Evolutionary conservation across 2,888 invertebrate genomes (phyloP).

Genomic region (Ischnura elegans): DNA sequence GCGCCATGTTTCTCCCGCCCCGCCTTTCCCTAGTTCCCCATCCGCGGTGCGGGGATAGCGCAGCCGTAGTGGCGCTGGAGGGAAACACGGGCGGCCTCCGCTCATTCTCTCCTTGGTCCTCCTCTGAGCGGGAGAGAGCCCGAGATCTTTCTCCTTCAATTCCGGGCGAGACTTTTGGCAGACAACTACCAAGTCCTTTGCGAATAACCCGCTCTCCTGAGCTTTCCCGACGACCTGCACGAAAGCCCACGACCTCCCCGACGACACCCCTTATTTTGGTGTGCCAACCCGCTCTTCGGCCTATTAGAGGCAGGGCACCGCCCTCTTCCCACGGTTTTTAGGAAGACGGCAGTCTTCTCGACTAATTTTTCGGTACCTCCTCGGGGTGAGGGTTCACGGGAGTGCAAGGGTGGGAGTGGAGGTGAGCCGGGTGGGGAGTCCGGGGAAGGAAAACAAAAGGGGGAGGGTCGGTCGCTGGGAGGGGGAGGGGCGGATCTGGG

Average conservation of each 20-base stretch:
- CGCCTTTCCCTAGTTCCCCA: background rate
- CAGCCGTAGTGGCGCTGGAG: background rate
- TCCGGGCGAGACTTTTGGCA: background rate
- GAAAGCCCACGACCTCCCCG: background rate
- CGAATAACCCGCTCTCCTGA: background rate
- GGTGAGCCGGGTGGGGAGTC: background rate
- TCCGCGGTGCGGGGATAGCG: background rate
- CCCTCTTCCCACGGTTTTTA: background rate
- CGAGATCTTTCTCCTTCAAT: background rate
- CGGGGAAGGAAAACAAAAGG: background rate
- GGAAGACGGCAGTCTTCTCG: background rate
- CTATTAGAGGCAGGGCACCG: background rate
- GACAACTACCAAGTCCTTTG: background rate
- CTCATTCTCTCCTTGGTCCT: conserved; percentile 4
- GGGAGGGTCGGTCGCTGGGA: background rate
- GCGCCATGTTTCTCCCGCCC: conserved; percentile 44
- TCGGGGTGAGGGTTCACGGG: background rate
- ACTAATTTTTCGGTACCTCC: background rate
- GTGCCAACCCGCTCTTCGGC: background rate
- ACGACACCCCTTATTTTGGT: background rate
- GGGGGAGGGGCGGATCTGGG: background rate
- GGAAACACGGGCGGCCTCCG: background rate
- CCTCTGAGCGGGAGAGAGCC: conserved; percentile 2
- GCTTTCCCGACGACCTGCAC: no score
- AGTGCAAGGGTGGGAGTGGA: background rate